These are phyloP conservation scores for Eretmocerus hayati DNA, from an alignment of 2,888 invertebrate species.

Conservation along the genomic window DNA sequence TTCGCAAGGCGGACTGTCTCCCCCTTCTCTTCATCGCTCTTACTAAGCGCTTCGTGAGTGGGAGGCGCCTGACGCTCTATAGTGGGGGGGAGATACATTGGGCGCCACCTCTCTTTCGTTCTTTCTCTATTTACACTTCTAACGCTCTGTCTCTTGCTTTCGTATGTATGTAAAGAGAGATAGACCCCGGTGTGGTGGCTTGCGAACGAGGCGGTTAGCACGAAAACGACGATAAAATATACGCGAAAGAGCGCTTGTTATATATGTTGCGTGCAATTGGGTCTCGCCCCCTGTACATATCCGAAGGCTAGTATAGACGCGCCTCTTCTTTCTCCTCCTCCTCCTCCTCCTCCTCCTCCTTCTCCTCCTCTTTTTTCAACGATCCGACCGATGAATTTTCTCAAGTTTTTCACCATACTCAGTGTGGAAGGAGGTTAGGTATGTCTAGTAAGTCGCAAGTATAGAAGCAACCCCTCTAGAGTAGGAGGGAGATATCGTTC, in stretches of 20 bases:
- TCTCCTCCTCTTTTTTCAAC: conserved; percentile 25
- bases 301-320: conserved; percentile 32
- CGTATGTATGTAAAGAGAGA: neutral
- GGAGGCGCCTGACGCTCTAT: conserved; percentile 39
- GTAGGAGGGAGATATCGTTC: too few relatives aligned
- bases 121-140: conserved; percentile 16
- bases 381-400: conserved; percentile 26
- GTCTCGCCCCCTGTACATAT: too few relatives aligned
- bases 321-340: conserved; percentile 29
- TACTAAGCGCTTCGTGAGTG: too few relatives aligned
- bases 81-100: conserved; percentile 18
- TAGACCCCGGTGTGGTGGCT: conserved; percentile 1
- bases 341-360: conserved; percentile 10
- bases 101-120: conserved; percentile 37
- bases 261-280: too few relatives aligned
- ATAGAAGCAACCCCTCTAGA: too few relatives aligned
- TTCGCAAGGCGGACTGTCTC: conserved; percentile 41
- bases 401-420: conserved; percentile 26
- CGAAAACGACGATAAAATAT: conserved; percentile 45
- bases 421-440: conserved; percentile 9
- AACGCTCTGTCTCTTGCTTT: neutral
- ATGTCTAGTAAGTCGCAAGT: too few relatives aligned
- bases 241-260: conserved; percentile 26
- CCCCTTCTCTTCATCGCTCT: too few relatives aligned
- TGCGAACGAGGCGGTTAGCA: conserved; percentile 38